A percentile compares a stretch with the other conserved stretches of the same genome.
These are phyloP conservation scores for Pao palembangensis DNA, from an alignment of 2,113 vertebrate genomes.

Conservation along the genomic window DNA sequence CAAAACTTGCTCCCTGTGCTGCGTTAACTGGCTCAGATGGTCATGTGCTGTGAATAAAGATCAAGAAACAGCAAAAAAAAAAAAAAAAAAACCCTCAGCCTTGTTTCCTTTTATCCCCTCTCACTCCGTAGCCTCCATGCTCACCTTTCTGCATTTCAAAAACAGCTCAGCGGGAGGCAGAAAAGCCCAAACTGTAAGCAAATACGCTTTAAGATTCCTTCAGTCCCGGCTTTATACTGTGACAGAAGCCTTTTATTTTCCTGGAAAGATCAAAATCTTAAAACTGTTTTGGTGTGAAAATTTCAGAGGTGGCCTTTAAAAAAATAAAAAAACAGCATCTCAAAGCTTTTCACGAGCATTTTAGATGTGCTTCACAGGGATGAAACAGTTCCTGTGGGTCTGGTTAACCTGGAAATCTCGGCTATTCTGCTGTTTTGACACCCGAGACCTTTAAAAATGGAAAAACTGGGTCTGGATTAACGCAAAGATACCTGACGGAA, in stretches of 20 bases:
- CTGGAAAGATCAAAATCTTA: conserved; percentile 22
- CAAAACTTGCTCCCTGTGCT: too few species aligned
- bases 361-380: neutral
- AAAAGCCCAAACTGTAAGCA: conserved; percentile 22
- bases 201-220: conserved; percentile 26
- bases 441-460: conserved; percentile 37
- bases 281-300: conserved; percentile 17
- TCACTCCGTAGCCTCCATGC: conserved; percentile 5
- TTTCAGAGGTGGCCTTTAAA: conserved; percentile 4
- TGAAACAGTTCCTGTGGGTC: conserved; percentile 19
- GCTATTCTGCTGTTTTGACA: conserved; percentile 33
- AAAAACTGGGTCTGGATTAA: conserved; percentile 4
- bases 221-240: conserved; percentile 28
- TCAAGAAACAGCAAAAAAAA: conserved; percentile 3
- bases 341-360: neutral
- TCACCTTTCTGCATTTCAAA: conserved; percentile 11
- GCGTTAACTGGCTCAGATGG: neutral
- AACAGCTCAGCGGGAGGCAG: conserved; percentile 10
- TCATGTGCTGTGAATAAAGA: neutral
- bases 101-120: neutral
- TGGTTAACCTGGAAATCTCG: conserved; percentile 52
- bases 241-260: conserved; percentile 26
- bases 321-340: neutral
- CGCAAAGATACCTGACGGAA: conserved; percentile 2
- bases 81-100: neutral